phyloP scores from a whole-genome alignment of 2,797 vertebrate species.

The Salarias fasciatus region DNA sequence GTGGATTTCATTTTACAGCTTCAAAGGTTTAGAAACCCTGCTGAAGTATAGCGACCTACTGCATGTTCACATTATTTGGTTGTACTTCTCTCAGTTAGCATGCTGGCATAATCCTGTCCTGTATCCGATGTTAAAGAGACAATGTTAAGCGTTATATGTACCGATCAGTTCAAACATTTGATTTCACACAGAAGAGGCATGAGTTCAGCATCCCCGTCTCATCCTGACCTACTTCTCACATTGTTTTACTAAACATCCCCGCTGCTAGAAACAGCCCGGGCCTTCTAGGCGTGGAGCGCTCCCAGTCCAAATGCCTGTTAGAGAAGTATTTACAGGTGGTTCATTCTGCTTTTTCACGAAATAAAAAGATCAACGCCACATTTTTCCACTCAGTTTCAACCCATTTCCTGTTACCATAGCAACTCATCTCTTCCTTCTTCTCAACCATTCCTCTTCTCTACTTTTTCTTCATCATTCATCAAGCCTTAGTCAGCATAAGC shows the following conservation, averaged over 20 bases:
- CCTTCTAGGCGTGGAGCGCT: constrained; percentile 41
- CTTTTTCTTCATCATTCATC: constrained; percentile 56
- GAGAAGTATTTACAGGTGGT: no score
- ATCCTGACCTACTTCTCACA: constrained; percentile 61
- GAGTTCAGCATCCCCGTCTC: constrained; percentile 48
- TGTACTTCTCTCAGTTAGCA: no score
- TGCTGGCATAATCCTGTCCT: constrained; percentile 1
- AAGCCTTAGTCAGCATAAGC: constrained; percentile 34
- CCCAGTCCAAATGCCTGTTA: no score
- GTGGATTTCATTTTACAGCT: no score
- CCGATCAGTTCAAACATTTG: constrained; percentile 54
- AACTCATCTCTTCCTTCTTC: constrained; percentile 60
- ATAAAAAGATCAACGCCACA: constrained; percentile 48
- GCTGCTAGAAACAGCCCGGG: constrained; percentile 51
- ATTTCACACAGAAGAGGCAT: constrained; percentile 51
- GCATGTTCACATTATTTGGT: no score
- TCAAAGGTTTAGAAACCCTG: no score
- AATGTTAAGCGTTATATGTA: no score
- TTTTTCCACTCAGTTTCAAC: constrained; percentile 58
- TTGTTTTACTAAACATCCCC: constrained; percentile 47
- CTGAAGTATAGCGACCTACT: no score
- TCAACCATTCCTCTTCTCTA: constrained; percentile 59
- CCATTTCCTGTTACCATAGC: constrained; percentile 74
- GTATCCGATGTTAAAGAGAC: no score
- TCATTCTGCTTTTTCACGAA: constrained; percentile 46